Base-by-base conservation (phyloP, 2,113 vertebrate genomes). In the Alligator mississippiensis region DNA sequence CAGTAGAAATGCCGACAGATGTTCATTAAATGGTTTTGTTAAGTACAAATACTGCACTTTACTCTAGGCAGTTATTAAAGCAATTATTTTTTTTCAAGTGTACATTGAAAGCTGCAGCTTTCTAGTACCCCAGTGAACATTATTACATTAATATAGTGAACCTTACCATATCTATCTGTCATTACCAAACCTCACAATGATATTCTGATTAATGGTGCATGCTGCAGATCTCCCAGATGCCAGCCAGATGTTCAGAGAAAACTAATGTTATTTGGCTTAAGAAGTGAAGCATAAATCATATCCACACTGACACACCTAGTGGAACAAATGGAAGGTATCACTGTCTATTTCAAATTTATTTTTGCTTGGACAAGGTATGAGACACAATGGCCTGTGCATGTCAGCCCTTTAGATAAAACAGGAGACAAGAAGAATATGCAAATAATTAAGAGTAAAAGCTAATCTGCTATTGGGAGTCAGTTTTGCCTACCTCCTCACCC, bases 211-310 rank as follows among this genome's bases (percentile, higher is more conserved):
- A 97, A 97, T 95, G 95, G 94, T 89, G 85, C 79, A 68, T 90
- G 59, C 66, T 95, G 60, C 74, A 92, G 87, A 91, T 95, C 90
- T 95, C 11, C 17, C 96, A 97, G 96, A 96, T 98, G 96, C 89
- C 94, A 96, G 88, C 89, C 97, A 98, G 97, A 97, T 97, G 96
- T 96, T 97, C 74, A 94, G 85, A 94, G 85, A 94, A 96, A 96
- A 79, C 22, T 11, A 82, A 93, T 88, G 64, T 0, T 96, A 94
- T 97, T 97, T 96, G 89, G 91, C 88, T 96, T 95, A 82, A 82
- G 59, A 93, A 95, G 81, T 93, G 79, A 94, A 80, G 3, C 90
- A 96, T 95, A 96, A 97, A 96, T 97, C 92, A 96, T 88, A 92
- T 19, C 34, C 81, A 89, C 62, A 88, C 30, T 94, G 92, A 95